Percentiles rank a stretch among this genome's conserved stretches.
These are phyloP conservation scores for Platyscapa corneri DNA, from an alignment of 1,140 invertebrate genomes.

Conservation along the genomic window DNA sequence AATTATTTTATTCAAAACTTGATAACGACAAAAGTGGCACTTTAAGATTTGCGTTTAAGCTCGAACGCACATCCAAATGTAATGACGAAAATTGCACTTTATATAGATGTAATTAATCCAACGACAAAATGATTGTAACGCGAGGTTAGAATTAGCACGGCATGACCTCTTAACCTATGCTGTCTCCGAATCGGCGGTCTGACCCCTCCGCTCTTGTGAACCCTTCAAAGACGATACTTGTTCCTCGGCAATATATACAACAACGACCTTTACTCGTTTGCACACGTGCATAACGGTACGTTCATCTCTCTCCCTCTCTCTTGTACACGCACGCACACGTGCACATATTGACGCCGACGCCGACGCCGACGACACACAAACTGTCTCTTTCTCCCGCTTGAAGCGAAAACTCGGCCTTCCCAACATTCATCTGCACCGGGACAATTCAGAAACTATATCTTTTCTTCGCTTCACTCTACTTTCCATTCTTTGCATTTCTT, in stretches of 20 bases:
- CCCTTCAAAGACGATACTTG: neutral
- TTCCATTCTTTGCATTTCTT: neutral
- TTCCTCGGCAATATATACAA: neutral
- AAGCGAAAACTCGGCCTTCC: neutral
- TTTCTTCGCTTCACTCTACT: neutral
- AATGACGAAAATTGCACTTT: neutral
- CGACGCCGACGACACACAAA: neutral
- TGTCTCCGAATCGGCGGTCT: neutral
- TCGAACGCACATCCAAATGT: too few species aligned
- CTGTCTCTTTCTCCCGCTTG: neutral
- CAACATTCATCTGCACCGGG: neutral
- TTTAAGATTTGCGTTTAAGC: too few species aligned
- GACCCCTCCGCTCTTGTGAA: neutral
- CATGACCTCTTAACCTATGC: neutral
- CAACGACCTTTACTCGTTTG: slow-evolving; percentile 3
- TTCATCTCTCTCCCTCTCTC: neutral
- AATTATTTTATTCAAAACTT: too few species aligned
- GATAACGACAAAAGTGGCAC: too few species aligned
- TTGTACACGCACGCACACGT: neutral
- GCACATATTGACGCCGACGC: neutral
- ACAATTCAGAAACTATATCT: neutral
- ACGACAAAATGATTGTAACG: neutral
- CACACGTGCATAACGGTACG: slow-evolving; percentile 6
- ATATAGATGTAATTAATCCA: neutral
- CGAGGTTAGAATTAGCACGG: neutral